Evolutionary conservation across 2,797 vertebrate species (phyloP).

Genomic region (Sphaeramia orbicularis): DNA sequence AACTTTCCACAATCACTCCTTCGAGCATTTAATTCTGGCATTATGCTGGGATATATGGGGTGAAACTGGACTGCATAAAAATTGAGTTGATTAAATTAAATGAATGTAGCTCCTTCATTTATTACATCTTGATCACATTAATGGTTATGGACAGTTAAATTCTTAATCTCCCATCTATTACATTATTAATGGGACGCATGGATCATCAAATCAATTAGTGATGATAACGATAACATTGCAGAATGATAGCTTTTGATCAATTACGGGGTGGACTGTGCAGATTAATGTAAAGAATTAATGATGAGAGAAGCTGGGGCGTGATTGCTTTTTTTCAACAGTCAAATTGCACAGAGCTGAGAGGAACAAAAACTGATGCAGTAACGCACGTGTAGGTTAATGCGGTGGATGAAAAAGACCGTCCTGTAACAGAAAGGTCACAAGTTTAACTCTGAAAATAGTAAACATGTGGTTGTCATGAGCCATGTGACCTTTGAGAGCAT

Average conservation of each 20-base stretch:
- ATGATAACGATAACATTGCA: slow-evolving; percentile 81
- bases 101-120: slow-evolving; percentile 81
- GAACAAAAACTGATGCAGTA: background rate
- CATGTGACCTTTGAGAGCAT: slow-evolving; percentile 18
- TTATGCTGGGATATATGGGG: slow-evolving; percentile 53
- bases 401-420: background rate
- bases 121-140: slow-evolving; percentile 83
- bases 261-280: slow-evolving; percentile 44
- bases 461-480: slow-evolving; percentile 28
- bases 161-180: slow-evolving; percentile 81
- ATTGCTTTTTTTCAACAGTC: background rate
- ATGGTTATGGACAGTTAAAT: slow-evolving; percentile 83
- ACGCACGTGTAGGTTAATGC: background rate
- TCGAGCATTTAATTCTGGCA: slow-evolving; percentile 51
- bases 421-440: background rate
- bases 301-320: slow-evolving; percentile 32
- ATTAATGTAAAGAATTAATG: slow-evolving; percentile 60
- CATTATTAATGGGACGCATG: slow-evolving; percentile 80
- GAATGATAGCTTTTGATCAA: slow-evolving; percentile 78
- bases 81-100: slow-evolving; percentile 84
- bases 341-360: slow-evolving; percentile 7
- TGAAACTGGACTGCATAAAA: slow-evolving; percentile 77
- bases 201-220: slow-evolving; percentile 85
- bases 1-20: slow-evolving; percentile 65
- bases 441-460: slow-evolving; percentile 11